Evolutionary conservation across 2,888 invertebrate species (phyloP), one percentile per base, ranked within the genome.

Genomic region (Anorthoa munda): DNA sequence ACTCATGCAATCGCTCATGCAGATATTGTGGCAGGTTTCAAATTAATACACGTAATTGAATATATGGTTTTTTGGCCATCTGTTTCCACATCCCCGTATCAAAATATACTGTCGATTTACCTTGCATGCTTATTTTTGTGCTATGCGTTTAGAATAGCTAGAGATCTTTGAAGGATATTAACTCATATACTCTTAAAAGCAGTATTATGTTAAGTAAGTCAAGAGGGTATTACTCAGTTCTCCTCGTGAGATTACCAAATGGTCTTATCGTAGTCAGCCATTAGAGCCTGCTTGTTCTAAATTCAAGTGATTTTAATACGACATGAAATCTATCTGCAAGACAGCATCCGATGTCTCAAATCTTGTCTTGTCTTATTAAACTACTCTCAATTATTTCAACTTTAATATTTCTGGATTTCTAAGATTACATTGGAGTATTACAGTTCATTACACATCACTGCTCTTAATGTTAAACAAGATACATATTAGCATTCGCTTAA

Each of bases 401-500:
- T 4, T 53, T 31, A 21, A 66, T 66, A 39, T 58, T 72, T 68
- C 45, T 79, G 23, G 23, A 58, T 23, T 55, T 15, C 2, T 17
- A 18, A 21, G 31, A 70, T 85, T 66, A 67, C 61, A 85, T 56
- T 39, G 39, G 48, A 56, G 53, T 56, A 56, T 66, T 39, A 68
- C 48, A 39, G 72, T 59, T 69, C 60, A 72, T 77, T 82, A 72
- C 70, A 81, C n/a, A 74, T 73, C 61, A 59, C 65, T 71, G 66
- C 67, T 72, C 79, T 69, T 68, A 66, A 74, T 70, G 31, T 65
- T 80, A 71, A 75, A 78, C 72, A 84, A 88, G 85, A 85, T 84
- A 72, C 56, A 64, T 45, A 86, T 88, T 84, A 83, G 71, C 79
- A 82, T 86, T 80, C 77, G 75, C 69, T 79, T 73, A 72, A 74